Percentiles rank a stretch among this genome's conserved stretches.
These are phyloP conservation scores for Rhimphoctona megacephalus DNA, from an alignment of 2,888 invertebrate genomes.

Conservation along the genomic window DNA sequence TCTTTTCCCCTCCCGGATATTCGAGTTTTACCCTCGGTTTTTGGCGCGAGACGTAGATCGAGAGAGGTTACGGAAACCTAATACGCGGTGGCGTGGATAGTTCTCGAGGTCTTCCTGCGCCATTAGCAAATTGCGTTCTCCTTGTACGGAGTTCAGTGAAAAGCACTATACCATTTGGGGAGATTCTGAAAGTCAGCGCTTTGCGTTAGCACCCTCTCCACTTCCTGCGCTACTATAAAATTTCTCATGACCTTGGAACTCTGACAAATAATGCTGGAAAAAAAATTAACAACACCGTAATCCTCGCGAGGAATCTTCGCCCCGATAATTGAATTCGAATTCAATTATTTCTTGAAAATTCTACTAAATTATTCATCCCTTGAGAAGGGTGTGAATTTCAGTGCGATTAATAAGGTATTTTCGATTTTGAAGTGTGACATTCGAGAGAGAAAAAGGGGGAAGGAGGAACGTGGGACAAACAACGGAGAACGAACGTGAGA, in stretches of 20 bases:
- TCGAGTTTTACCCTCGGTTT: slow-evolving; percentile 59
- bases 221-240: slow-evolving; percentile 19
- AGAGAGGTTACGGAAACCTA: slow-evolving; percentile 31
- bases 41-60: slow-evolving; percentile 28
- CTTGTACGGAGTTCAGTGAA: slow-evolving; percentile 9
- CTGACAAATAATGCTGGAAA: background rate
- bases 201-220: slow-evolving; percentile 55
- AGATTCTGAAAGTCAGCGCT: slow-evolving; percentile 55
- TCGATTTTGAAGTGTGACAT: slow-evolving; percentile 77
- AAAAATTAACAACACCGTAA: background rate
- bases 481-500: slow-evolving; percentile 68
- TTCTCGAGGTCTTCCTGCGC: slow-evolving; percentile 63
- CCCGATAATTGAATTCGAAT: background rate
- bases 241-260: background rate
- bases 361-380: slow-evolving; percentile 4
- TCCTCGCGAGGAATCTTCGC: background rate
- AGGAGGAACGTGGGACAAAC: slow-evolving; percentile 35
- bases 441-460: slow-evolving; percentile 55
- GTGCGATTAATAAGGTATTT: slow-evolving; percentile 80
- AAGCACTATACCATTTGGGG: slow-evolving; percentile 56
- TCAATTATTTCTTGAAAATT: slow-evolving; percentile 15
- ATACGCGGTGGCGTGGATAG: slow-evolving; percentile 39
- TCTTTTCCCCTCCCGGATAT: slow-evolving; percentile 34
- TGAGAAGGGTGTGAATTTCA: slow-evolving; percentile 62
- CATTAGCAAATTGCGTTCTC: slow-evolving; percentile 72